Conservation (phyloP, 2,888 invertebrate genomes). For the Euclidia mi region DNA sequence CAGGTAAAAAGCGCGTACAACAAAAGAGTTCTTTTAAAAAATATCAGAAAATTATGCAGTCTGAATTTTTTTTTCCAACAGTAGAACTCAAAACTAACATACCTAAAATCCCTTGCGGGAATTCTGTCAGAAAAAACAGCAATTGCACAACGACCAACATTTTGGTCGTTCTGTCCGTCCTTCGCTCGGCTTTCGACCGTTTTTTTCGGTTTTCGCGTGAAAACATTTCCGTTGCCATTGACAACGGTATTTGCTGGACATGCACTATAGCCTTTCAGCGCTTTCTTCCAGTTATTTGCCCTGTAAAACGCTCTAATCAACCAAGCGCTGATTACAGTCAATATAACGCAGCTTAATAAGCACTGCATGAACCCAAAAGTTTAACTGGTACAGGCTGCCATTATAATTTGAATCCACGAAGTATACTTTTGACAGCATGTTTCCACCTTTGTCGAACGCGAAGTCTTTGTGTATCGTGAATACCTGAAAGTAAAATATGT, state of each 20-base stretch:
- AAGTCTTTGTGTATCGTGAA: conserved; percentile 79
- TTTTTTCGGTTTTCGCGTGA: conserved; percentile 81
- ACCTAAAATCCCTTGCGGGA: conserved; percentile 95
- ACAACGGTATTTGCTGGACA: conserved; percentile 76
- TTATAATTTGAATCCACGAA: conserved; percentile 89
- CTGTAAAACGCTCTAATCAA: conserved; percentile 93
- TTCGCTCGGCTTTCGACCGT: conserved; percentile 79
- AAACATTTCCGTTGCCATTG: conserved; percentile 79
- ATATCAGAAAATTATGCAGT: too few relatives aligned
- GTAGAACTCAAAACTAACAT: too few relatives aligned
- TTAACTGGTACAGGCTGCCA: conserved; percentile 91
- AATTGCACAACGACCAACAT: conserved; percentile 97
- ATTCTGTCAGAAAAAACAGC: conserved; percentile 96
- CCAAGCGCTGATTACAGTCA: conserved; percentile 94
- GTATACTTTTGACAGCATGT: conserved; percentile 77
- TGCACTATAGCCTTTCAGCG: conserved; percentile 87
- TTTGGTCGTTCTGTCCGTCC: conserved; percentile 95
- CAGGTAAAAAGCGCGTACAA: too few relatives aligned
- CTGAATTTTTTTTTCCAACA: too few relatives aligned
- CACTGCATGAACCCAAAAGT: conserved; percentile 95
- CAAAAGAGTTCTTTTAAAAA: too few relatives aligned
- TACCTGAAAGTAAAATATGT: conserved; percentile 74
- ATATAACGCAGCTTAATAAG: conserved; percentile 94
- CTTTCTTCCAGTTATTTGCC: conserved; percentile 92
- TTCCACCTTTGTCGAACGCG: conserved; percentile 73